Percentiles rank a stretch among this genome's conserved stretches.
phyloP scores from a whole-genome alignment of 2,888 invertebrate species.

The Andrena camellia region DNA sequence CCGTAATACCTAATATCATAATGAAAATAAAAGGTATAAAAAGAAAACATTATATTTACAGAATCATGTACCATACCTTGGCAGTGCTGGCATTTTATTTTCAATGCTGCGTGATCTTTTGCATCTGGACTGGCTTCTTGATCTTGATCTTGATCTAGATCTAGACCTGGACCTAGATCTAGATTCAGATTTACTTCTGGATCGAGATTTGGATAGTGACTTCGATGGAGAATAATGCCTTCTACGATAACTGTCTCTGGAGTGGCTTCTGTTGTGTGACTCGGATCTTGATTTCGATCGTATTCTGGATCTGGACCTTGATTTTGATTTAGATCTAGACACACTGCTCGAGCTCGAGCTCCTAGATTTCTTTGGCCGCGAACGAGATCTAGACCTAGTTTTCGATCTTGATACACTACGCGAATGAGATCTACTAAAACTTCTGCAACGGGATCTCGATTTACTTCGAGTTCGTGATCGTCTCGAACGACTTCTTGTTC shows the following conservation, averaged over 20 bases:
- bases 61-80: slow-evolving; percentile 76
- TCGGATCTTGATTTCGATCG: slow-evolving; percentile 78
- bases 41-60: background rate
- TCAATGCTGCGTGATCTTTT: slow-evolving; percentile 81
- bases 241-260: slow-evolving; percentile 78
- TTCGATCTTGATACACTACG: slow-evolving; percentile 73
- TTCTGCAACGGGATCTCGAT: slow-evolving; percentile 80
- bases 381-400: slow-evolving; percentile 70
- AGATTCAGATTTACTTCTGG: slow-evolving; percentile 78
- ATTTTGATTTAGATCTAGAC: slow-evolving; percentile 78
- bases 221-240: slow-evolving; percentile 80
- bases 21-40: slow-evolving; percentile 6
- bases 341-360: slow-evolving; percentile 79
- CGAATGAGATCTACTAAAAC: slow-evolving; percentile 75
- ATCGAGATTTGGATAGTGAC: slow-evolving; percentile 80
- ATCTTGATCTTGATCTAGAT: slow-evolving; percentile 78
- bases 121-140: slow-evolving; percentile 79
- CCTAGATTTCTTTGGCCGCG: slow-evolving; percentile 74
- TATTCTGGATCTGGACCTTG: slow-evolving; percentile 77
- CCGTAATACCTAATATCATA: slow-evolving; percentile 85
- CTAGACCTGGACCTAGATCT: slow-evolving; percentile 72
- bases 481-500: slow-evolving; percentile 80
- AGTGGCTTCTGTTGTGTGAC: slow-evolving; percentile 79
- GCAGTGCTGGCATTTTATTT: slow-evolving; percentile 81
- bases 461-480: slow-evolving; percentile 80